phyloP scores from a whole-genome alignment of 2,888 invertebrate species.

The Octonoba sinensis region DNA sequence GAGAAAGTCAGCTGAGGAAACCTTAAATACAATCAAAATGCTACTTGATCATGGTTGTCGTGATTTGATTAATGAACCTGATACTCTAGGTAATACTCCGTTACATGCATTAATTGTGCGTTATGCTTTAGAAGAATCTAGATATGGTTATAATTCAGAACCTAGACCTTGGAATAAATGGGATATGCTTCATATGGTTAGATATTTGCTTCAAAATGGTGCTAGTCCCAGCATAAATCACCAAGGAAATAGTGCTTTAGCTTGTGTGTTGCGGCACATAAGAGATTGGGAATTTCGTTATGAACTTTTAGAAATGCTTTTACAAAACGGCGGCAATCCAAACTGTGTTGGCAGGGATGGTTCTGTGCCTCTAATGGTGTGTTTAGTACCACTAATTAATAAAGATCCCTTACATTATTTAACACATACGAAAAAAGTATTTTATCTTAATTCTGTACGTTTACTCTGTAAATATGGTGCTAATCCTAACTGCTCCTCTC shows the following conservation, averaged over 20 bases:
- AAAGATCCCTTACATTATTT: conserved; percentile 81
- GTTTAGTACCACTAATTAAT: conserved; percentile 81
- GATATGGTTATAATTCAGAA: conserved; percentile 76
- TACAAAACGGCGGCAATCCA: conserved; percentile 77
- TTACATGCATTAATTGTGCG: conserved; percentile 77
- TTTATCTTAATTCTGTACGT: conserved; percentile 80
- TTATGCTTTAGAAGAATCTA: conserved; percentile 80
- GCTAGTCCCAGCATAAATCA: conserved; percentile 80
- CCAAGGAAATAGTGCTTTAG: conserved; percentile 79
- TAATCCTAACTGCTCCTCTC: conserved; percentile 79
- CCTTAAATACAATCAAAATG: conserved; percentile 78
- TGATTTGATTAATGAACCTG: conserved; percentile 80
- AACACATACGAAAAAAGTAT: conserved; percentile 82
- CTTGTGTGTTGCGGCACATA: conserved; percentile 79
- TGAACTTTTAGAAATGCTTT: conserved; percentile 76
- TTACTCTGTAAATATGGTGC: conserved; percentile 80
- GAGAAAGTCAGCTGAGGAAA: conserved; percentile 80
- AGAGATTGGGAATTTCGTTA: conserved; percentile 80
- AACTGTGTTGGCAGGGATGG: conserved; percentile 81
- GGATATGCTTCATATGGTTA: conserved; percentile 80
- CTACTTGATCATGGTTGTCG: conserved; percentile 80
- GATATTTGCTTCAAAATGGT: conserved; percentile 74
- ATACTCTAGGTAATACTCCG: conserved; percentile 81
- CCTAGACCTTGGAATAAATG: conserved; percentile 78
- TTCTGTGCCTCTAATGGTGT: conserved; percentile 81